Conservation (phyloP, 2,113 vertebrate species). For the Gorsachius goisagi region DNA sequence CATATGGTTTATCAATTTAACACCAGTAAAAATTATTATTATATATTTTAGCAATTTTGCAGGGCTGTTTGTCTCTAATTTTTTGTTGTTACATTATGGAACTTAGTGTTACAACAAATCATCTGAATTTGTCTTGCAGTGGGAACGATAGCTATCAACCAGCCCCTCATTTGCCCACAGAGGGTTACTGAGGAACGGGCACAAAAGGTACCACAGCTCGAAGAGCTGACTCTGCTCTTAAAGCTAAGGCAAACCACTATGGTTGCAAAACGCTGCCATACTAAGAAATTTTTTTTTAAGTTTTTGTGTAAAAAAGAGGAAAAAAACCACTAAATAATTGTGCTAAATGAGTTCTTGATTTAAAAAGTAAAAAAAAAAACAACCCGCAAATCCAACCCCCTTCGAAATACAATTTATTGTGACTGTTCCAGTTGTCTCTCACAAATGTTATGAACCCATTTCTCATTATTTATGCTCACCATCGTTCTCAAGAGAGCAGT, state of each 20-base stretch:
- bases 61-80: neutral
- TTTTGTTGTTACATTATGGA: neutral
- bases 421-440: neutral
- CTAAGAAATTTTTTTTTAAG: neutral
- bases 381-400: neutral
- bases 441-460: neutral
- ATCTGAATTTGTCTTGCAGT: neutral
- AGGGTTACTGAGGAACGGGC: neutral
- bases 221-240: neutral
- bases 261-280: accelerated
- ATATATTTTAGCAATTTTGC: neutral
- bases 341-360: neutral
- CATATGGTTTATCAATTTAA: neutral
- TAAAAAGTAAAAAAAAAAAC: neutral
- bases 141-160: neutral
- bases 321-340: neutral
- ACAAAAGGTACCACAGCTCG: neutral
- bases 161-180: neutral
- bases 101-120: neutral
- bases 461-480: neutral
- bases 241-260: neutral
- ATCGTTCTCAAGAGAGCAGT: neutral
- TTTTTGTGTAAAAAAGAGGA: neutral
- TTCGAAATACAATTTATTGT: neutral
- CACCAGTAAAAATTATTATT: neutral